A percentile compares a stretch with the other conserved stretches of the same genome.
Evolutionary conservation across 2,797 vertebrate genomes (phyloP).

Genomic region (Netta rufina): DNA sequence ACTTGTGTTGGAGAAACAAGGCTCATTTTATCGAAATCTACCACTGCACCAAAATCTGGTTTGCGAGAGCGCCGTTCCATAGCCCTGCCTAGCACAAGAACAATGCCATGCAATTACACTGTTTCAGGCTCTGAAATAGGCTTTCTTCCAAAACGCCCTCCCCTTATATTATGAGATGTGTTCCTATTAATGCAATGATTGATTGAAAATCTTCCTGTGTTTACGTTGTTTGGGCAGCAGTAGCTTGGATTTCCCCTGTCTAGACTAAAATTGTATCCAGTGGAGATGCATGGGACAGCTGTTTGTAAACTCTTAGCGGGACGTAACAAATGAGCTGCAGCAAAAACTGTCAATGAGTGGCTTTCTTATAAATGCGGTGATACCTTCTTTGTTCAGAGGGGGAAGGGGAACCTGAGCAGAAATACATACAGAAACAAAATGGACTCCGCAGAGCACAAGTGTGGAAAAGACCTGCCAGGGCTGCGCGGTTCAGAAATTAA

Average conservation of each 20-base stretch:
- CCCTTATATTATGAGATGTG: constrained; percentile 49
- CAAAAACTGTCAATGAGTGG: background rate
- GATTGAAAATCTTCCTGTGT: constrained; percentile 64
- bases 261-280: constrained; percentile 56
- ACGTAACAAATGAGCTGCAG: constrained; percentile 33
- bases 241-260: constrained; percentile 54
- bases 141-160: constrained; percentile 59
- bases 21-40: constrained; percentile 37
- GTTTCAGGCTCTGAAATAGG: constrained; percentile 42
- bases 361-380: constrained; percentile 28
- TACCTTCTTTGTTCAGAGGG: constrained; percentile 18
- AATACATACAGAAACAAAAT: constrained; percentile 47
- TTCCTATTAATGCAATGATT: constrained; percentile 67
- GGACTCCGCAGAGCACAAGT: background rate
- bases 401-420: background rate
- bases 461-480: constrained; percentile 23
- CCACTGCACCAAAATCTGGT: constrained; percentile 20
- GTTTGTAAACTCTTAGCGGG: constrained; percentile 61
- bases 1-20: constrained; percentile 53
- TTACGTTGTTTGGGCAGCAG: constrained; percentile 51
- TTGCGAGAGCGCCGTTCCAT: background rate
- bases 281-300: constrained; percentile 52
- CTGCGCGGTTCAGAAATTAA: background rate
- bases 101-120: constrained; percentile 15
- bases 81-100: constrained; percentile 31